Evolutionary conservation across 2,113 vertebrate species (phyloP).

Genomic region (Peromyscus polionotus): DNA sequence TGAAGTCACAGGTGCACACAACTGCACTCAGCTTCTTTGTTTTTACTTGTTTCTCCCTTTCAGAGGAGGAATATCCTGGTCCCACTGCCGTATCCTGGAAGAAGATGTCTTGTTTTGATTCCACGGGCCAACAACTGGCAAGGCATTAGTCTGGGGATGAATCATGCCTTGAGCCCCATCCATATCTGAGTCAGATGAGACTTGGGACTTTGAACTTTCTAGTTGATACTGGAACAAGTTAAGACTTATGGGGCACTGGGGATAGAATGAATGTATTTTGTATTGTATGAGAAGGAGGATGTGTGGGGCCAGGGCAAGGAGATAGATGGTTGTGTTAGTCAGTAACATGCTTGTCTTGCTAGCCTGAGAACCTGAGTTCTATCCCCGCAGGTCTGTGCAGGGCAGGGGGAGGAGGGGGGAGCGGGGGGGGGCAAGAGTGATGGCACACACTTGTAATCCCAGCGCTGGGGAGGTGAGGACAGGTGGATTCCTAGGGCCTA

Average conservation of each 20-base stretch:
- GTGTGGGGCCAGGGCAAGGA: not conserved
- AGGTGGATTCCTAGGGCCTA: not conserved
- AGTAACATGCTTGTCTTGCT: not conserved
- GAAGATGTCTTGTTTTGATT: slow-evolving; percentile 53
- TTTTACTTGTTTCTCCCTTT: not conserved
- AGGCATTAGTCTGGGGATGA: not conserved
- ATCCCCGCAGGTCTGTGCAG: not conserved
- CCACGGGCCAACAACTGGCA: slow-evolving; percentile 4
- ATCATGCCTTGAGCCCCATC: slow-evolving; percentile 40
- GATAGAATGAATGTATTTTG: not conserved
- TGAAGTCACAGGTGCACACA: too few relatives aligned
- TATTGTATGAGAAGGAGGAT: not conserved
- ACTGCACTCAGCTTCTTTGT: not conserved
- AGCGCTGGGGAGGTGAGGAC: not conserved
- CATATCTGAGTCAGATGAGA: slow-evolving; percentile 52
- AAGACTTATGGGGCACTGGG: not conserved
- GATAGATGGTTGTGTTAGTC: too few relatives aligned
- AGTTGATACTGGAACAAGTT: slow-evolving; percentile 30
- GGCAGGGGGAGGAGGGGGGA: too few relatives aligned
- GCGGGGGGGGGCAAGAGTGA: not conserved
- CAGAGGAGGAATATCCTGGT: not conserved
- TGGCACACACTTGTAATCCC: not conserved
- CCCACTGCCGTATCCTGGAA: not conserved
- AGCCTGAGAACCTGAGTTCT: not conserved
- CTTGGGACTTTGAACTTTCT: slow-evolving; percentile 2